Base-by-base conservation (phyloP, 53 echinoderm and acorn worm genomes). In the Echinarachnius parma region DNA sequence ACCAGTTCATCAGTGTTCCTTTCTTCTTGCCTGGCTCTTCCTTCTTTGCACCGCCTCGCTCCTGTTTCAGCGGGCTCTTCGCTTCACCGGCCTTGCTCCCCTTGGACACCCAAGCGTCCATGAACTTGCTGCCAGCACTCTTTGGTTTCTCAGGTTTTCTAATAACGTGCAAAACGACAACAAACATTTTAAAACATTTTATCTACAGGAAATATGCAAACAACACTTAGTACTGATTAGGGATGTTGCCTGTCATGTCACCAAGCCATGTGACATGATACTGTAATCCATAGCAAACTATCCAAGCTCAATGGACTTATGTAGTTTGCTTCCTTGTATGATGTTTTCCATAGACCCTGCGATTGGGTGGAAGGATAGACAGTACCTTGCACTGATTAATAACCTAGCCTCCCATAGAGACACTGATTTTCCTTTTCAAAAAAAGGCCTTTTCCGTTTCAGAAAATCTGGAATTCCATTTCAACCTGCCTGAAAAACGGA, bases 261-360 rank as follows among this genome's bases (percentile, higher is more conserved):
- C n/a, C n/a, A n/a, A n/a, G n/a, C n/a, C n/a, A n/a, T n/a, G n/a
- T n/a, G n/a, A n/a, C n/a, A n/a, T n/a, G n/a, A n/a, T n/a, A n/a
- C n/a, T n/a, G n/a, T n/a, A n/a, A n/a, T n/a, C n/a, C n/a, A n/a
- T n/a, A n/a, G n/a, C n/a, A n/a, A n/a, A n/a, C n/a, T 48, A 95
- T 91, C 79, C 74, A 11, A 84, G 64, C 2, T 91, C 84, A 71
- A 95, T 61, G 25, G 90, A 85, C 33, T 84, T 78, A 95, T 80
- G 74, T 91, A 95, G 65, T 95, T 87, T 59, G 84, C 61, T 3
- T 79, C 87, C 58, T 95, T 91, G 77, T 91, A 90, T 71, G 3
- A 83, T 68, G 61, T 90, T 95, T 36, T 82, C 84, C 74, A 95
- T 77, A 28, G 84, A 39, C 29, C 78, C 82, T 60, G 96, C 78